Base-by-base conservation (phyloP, 1,140 invertebrate genomes). In the Eumeta japonica region DNA sequence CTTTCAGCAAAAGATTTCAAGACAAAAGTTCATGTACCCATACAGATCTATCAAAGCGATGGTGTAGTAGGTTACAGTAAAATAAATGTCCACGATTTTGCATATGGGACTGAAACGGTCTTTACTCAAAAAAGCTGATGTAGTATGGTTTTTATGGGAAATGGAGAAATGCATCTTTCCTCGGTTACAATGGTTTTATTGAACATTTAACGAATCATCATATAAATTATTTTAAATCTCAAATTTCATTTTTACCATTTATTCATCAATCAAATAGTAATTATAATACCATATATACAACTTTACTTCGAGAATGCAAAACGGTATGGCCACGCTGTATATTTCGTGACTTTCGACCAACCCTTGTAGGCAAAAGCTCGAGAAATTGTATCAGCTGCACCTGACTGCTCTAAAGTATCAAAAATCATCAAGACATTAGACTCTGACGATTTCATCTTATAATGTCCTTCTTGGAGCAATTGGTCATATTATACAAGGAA, bases 291-390 rank as follows among this genome's bases (percentile, higher is more conserved):
- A 50, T 62, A 1, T 57, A 61, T 31, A 61, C 55, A n/a, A 54
- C 50, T 52, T 62, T 63, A 58, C 46, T 56, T 41, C 52, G 44
- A 58, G 16, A 42, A 43, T n/a, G 46, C 47, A 13, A 48, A 53
- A 46, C 41, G 38, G 4, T 40, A 57, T 43, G 28, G 46, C n/a
- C n/a, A n/a, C n/a, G n/a, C n/a, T n/a, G n/a, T n/a, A n/a, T n/a
- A n/a, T n/a, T n/a, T 68, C 15, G 33, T 65, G 16, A 71, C 60
- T 48, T 62, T 64, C 39, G 62, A 66, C 36, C 60, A 64, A 27
- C 55, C 58, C 17, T 37, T 67, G 37, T 75, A 71, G 52, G 45
- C 52, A 9, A 75, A 76, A 62, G 65, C 68, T 45, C 55, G 57
- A 43, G 60, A 72, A 58, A 73, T 75, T 18, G 46, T 71, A 48